phyloP scores from a whole-genome alignment of 2,888 invertebrate genomes.

The Chaetogeoica ovagalla region DNA sequence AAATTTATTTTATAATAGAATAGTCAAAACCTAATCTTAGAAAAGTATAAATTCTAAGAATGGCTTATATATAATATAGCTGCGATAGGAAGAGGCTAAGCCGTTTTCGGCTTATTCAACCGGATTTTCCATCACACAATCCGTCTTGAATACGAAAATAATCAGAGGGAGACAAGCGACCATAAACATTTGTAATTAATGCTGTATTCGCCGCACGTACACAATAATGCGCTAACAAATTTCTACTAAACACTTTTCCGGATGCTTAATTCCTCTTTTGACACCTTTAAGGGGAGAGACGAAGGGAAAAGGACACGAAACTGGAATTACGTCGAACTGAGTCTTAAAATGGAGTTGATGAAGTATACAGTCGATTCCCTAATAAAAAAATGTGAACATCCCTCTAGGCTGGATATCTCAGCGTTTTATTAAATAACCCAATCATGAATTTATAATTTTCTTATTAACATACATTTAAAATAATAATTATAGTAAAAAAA shows the following conservation, averaged over 20 bases:
- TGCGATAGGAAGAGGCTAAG: not conserved
- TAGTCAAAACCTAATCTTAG: not conserved
- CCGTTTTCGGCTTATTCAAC: slow-evolving; percentile 23
- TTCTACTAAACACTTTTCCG: slow-evolving; percentile 50
- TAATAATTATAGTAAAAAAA: too few relatives aligned
- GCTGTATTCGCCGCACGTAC: slow-evolving; percentile 45
- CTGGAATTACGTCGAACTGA: slow-evolving; percentile 14
- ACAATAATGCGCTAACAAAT: slow-evolving; percentile 44
- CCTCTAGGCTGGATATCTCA: not conserved
- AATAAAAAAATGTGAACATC: slow-evolving; percentile 8
- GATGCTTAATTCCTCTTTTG: slow-evolving; percentile 48
- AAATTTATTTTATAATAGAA: slow-evolving; percentile 12
- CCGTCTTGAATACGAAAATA: slow-evolving; percentile 47
- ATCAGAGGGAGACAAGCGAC: slow-evolving; percentile 18
- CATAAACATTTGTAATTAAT: slow-evolving; percentile 34
- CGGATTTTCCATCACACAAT: slow-evolving; percentile 28
- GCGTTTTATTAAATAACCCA: not conserved
- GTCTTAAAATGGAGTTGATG: slow-evolving; percentile 25
- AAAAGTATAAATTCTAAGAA: slow-evolving; percentile 24
- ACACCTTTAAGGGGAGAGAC: slow-evolving; percentile 34
- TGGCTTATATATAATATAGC: not conserved
- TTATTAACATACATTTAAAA: slow-evolving; percentile 2
- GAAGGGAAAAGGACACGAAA: not conserved
- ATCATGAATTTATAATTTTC: not conserved
- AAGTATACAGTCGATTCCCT: slow-evolving; percentile 17